These are phyloP conservation scores for Pogonocherus hispidulus DNA, from an alignment of 2,888 invertebrate species.

Conservation along the genomic window DNA sequence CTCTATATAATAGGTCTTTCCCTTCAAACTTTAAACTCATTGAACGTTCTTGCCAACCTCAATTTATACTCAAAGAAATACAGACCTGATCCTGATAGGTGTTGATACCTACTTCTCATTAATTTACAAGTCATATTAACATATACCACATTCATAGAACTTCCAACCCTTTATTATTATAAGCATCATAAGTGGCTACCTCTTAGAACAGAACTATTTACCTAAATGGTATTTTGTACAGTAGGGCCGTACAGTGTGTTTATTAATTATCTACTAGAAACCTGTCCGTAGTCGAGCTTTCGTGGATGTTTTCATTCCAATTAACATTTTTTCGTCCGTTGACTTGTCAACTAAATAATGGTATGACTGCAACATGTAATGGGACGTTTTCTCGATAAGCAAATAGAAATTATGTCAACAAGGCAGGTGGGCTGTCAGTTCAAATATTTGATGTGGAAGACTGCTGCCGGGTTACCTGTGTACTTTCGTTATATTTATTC, in stretches of 20 bases:
- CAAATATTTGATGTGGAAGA: slow-evolving; percentile 45
- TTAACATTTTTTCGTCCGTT: slow-evolving; percentile 39
- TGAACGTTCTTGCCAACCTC: too few species aligned
- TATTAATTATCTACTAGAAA: slow-evolving; percentile 1
- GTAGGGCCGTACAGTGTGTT: background rate
- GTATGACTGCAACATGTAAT: slow-evolving; percentile 27
- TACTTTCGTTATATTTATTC: slow-evolving; percentile 32
- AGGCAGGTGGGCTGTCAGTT: slow-evolving; percentile 46
- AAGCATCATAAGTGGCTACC: too few species aligned
- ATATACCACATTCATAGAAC: too few species aligned
- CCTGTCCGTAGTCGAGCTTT: slow-evolving; percentile 7
- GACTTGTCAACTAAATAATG: slow-evolving; percentile 43
- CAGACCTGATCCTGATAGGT: too few species aligned
- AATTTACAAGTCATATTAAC: too few species aligned
- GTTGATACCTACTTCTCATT: too few species aligned
- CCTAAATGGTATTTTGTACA: too few species aligned
- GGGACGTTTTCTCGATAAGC: slow-evolving; percentile 39
- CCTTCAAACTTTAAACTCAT: too few species aligned
- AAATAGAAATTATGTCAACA: slow-evolving; percentile 46
- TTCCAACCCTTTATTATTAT: too few species aligned
- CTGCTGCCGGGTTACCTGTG: slow-evolving; percentile 42
- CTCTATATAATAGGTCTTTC: too few species aligned
- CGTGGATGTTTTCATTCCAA: slow-evolving; percentile 34
- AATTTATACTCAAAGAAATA: too few species aligned
- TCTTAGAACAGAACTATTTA: too few species aligned